These are phyloP conservation scores for Charina bottae DNA, from an alignment of 2,113 vertebrate species.

Conservation along the genomic window DNA sequence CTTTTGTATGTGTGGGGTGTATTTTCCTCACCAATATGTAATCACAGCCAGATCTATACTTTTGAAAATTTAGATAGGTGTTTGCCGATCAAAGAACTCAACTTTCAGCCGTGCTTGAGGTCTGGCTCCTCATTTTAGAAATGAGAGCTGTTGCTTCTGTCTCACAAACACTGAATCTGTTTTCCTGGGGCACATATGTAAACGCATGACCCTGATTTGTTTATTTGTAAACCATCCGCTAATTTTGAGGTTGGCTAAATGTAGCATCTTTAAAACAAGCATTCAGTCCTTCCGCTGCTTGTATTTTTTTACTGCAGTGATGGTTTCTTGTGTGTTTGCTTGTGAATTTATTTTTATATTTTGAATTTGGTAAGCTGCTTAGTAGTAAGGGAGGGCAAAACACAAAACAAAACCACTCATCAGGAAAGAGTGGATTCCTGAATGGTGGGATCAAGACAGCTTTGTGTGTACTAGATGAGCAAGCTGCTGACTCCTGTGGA, in stretches of 20 bases:
- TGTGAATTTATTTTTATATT: background rate
- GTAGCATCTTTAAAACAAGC: background rate
- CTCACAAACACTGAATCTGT: background rate
- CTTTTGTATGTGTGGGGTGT: background rate
- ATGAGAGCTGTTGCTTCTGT: too few species aligned
- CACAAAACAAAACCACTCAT: background rate
- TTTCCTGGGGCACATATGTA: background rate
- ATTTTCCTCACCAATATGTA: background rate
- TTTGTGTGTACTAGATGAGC: background rate
- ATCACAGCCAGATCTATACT: background rate
- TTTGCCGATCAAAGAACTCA: background rate
- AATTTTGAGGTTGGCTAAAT: background rate
- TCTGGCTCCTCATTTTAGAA: background rate
- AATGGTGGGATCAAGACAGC: background rate
- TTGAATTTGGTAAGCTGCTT: background rate
- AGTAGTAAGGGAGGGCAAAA: background rate
- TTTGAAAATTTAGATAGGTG: background rate
- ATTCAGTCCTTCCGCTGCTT: background rate
- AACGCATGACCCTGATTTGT: background rate
- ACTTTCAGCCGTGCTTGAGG: background rate
- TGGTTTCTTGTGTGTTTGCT: background rate
- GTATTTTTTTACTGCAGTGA: background rate
- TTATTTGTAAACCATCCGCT: background rate
- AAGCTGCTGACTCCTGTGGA: background rate
- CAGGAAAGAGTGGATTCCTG: background rate